Base-by-base conservation (phyloP, 2,888 invertebrate species). In the Tetragonisca angustula region DNA sequence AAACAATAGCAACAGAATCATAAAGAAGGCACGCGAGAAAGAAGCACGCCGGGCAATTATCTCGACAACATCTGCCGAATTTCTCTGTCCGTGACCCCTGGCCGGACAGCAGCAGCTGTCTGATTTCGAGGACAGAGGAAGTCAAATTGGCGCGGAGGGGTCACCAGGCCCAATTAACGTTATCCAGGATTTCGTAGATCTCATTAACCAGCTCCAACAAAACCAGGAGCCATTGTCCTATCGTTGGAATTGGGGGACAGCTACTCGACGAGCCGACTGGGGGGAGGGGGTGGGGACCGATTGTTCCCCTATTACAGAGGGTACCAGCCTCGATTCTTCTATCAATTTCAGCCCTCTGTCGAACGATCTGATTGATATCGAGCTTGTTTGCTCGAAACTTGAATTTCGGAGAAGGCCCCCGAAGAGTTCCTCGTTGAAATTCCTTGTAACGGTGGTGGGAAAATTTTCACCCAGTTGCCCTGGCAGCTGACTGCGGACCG, bases 121-220 rank as follows among this genome's bases (percentile, higher is more conserved):
- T 27, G 62, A 72, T 69, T 81, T 68, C 59, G 15, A 19, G 32
- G 50, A 84, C 77, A 81, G n/a, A 75, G 81, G 76, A 85, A 81
- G 85, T 85, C 85, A 85, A 27, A 85, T 85, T 85, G 85, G 70
- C 64, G 27, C 3, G 27, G 56, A 56, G 27, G 83, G 78, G 71
- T 84, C 84, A 70, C 52, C 73, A 43, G 62, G 79, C 52, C 61
- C 84, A 76, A 84, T 84, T 73, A 84, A 84, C 73, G 61, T 83
- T 79, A 65, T 84, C 75, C 84, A 70, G 76, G 84, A 84, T 84
- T 84, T 79, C 84, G 76, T 84, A 84, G 84, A 84, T 84, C 84
- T 79, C 76, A 56, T 84, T 84, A 84, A 79, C 64, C 21, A 49
- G 24, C 15, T 21, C 65, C 11, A 68, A 71, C 59, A 68, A 59